Evolutionary conservation across 2,797 vertebrate genomes (phyloP), one percentile per base, ranked within the genome.

Genomic region (Notamacropus eugenii): DNA sequence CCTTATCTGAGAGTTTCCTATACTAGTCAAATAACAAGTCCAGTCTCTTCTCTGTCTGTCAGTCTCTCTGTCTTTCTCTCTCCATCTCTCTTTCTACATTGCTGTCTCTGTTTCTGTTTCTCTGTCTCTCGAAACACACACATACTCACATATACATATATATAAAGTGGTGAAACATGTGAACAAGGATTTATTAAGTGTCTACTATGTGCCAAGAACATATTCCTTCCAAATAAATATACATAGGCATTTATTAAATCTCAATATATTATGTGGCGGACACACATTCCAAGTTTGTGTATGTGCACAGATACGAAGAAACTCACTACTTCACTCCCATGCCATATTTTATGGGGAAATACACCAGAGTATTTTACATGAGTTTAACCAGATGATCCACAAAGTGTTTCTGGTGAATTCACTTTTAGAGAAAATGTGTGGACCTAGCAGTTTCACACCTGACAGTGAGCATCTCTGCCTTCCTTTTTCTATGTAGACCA

Each of bases 361-460:
- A 29, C 52, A 91, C 34, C 74, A 90, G 4, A 22, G 13, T 91
- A 57, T 40, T n/a, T 19, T 46, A 55, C 29, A 91, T 82, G 90
- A 62, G 91, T 55, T 67, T 74, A 19, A 56, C 50, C 46, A 90
- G 52, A 56, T 55, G 1, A 62, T 9, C 57, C 52, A 50, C 34
- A 90, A 94, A 16, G 2, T 59, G 94, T 91, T 55, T 91, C 55
- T 52, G 34, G 93, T 62, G 55, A 90, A 91, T 74, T 95, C 55
- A 52, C 31, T 92, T 93, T 95, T 90, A 92, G 90, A 34, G 54
- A 13, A 12, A 40, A 16, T 94, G 94, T 93, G 50, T 91, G 56
- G 54, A 54, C 6, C 27, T 19, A 31, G 24, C 22, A n/a, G 87
- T 97, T 91, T 95, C 94, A 82, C 93, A 62, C 52, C 56, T 96